Evolutionary conservation across 2,113 vertebrate genomes (phyloP), one percentile per base, ranked within the genome.

Genomic region (Leucopsar rothschildi): DNA sequence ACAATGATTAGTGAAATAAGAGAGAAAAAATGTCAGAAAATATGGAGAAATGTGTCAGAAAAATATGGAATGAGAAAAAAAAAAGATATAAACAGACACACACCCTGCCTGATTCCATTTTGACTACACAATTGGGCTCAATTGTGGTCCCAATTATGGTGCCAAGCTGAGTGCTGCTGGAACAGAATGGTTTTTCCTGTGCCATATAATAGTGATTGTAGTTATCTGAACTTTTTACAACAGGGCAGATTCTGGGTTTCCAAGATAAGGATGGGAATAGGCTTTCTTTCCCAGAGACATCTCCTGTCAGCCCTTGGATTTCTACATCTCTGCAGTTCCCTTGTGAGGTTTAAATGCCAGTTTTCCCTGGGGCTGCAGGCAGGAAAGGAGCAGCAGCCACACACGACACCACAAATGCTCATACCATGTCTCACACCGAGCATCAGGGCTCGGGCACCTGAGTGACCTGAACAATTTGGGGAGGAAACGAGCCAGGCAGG

Each of bases 101-200:
- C 40, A 13, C 6, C 23, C 68, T 44, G 47, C 6, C 14, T 29
- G 10, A 53, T 65, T 61, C 42, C 33, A 47, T 44, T 92, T 39
- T 81, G 35, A 86, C 60, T 50, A 27, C 42, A 83, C 42, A 37
- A 4, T 12, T 85, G 52, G 55, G 50, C 13, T 86, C 66, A 61
- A 2, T 1, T 25, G 33, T 60, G 27, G 27, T 82, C n/a, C 40
- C 63, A 82, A 0, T n/a, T 47, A 86, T 0, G 0, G 49, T 28
- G n/a, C 66, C 59, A 90, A 47, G 44, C 3, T 52, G 65, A 57
- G 70, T 24, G 53, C 53, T 76, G 19, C 45, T 83, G 52, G 60
- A 75, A 81, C 39, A 73, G 42, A 78, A 52, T 39, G 42, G 27
- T 47, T 70, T 50, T 80, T 59, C 56, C 42, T 56, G 31, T 59